Base-by-base conservation (phyloP, 2,888 invertebrate genomes). In the Drosophila hamatofila region DNA sequence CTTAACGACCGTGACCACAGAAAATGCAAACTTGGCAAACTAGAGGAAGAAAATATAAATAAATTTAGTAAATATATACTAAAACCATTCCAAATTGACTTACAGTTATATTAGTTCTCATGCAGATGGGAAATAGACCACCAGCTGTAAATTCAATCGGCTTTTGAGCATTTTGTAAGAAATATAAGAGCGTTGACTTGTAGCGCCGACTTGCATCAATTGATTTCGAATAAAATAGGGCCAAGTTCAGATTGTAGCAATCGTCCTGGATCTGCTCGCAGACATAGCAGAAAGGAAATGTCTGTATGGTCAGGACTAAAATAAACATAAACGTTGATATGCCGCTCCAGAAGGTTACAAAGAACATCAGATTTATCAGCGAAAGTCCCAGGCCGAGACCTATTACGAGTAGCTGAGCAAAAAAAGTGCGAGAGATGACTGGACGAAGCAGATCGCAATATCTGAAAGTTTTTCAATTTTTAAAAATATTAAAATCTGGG, bases 21-120 rank as follows among this genome's bases (percentile, higher is more conserved):
- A 68, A 46, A 84, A 81, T 1, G 83, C 83, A 42, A 81, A 59
- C 33, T 72, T 84, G 23, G 81, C 70, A 25, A 80, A 72, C 78
- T 81, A 51, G 42, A 57, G 11, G 1, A 33, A n/a, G 3, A n/a
- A 37, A n/a, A 37, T 1, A 25, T 0, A 37, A n/a, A 25, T 16
- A 1, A 25, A n/a, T 16, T 11, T 21, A 6, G 2, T 25, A 37
- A 2, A 9, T 14, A 18, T 35, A 16, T 44, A 14, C 14, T 27
- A 21, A 14, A 12, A 14, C 0, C 8, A 23, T 23, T 48, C 5
- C 7, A 3, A n/a, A 3, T 21, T 27, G 3, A 3, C 76, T 65
- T 54, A 79, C 79, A 12, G 62, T 46, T 21, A 79, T 58, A 35
- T 63, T 79, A 11, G 80, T 76, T 14, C 46, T 37, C 49, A 79